These are phyloP conservation scores for Cyaniris semiargus DNA, from an alignment of 2,888 invertebrate genomes.

Conservation along the genomic window DNA sequence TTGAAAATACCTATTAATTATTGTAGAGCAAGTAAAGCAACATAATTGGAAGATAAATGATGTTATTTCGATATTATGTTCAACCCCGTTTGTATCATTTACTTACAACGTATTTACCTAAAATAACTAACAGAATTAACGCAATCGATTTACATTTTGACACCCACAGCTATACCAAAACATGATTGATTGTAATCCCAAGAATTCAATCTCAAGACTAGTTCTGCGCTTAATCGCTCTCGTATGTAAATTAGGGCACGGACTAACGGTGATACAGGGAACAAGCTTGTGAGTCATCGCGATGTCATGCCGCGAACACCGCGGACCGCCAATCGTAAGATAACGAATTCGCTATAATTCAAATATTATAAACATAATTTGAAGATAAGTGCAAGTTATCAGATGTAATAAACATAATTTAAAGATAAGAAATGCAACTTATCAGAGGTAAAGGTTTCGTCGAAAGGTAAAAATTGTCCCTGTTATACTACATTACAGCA, in stretches of 20 bases:
- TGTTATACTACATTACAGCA: background rate
- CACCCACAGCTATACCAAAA: background rate
- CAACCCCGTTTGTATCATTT: background rate
- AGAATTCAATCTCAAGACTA: background rate
- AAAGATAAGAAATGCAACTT: background rate
- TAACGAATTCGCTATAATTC: constrained; percentile 38
- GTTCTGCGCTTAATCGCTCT: constrained; percentile 39
- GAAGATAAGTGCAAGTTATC: background rate
- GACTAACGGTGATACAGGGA: constrained; percentile 63
- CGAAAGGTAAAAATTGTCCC: background rate
- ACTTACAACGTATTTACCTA: background rate
- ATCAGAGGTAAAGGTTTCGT: background rate
- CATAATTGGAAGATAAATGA: background rate
- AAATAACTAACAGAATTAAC: background rate
- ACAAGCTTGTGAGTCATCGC: constrained; percentile 70
- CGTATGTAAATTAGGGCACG: constrained; percentile 47
- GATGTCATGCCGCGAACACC: constrained; percentile 54
- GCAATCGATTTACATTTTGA: background rate
- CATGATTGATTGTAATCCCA: background rate
- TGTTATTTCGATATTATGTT: background rate
- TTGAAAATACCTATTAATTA: background rate
- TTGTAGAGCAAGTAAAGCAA: background rate
- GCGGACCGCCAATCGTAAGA: constrained; percentile 43
- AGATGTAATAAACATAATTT: background rate
- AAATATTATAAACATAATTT: background rate